Percentiles rank a stretch among this genome's conserved stretches.
phyloP scores from a whole-genome alignment of 1,140 invertebrate genomes.

The Harlomillsia oculata region DNA sequence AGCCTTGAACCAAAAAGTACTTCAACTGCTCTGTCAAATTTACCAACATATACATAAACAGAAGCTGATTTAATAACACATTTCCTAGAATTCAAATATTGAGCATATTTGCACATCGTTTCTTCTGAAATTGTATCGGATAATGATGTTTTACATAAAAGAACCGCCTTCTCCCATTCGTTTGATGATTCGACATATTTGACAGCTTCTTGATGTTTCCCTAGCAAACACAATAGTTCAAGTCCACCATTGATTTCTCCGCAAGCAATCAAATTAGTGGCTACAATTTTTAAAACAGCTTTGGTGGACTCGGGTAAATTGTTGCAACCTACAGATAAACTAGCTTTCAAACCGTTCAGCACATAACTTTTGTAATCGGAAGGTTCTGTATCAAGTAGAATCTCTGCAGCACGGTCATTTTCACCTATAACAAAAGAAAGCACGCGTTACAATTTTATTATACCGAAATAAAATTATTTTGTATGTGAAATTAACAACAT shows the following conservation, averaged over 20 bases:
- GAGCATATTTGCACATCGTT: constrained; percentile 27
- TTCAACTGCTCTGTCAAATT: constrained; percentile 32
- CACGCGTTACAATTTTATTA: not conserved
- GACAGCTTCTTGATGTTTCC: constrained; percentile 30
- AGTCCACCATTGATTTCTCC: constrained; percentile 28
- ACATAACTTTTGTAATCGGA: constrained; percentile 22
- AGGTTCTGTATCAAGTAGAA: constrained; percentile 32
- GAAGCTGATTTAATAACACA: constrained; percentile 24
- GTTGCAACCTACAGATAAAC: constrained; percentile 18
- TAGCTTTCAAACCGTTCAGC: constrained; percentile 30
- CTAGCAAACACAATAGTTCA: constrained; percentile 28
- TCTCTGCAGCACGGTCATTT: constrained; percentile 28
- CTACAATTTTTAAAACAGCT: constrained; percentile 33
- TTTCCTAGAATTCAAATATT: constrained; percentile 23
- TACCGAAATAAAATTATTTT: not conserved
- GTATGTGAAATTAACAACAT: not conserved
- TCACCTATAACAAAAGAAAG: constrained; percentile 23
- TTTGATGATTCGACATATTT: constrained; percentile 34
- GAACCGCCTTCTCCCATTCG: constrained; percentile 31
- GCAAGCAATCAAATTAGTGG: constrained; percentile 32
- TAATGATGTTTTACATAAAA: constrained; percentile 30
- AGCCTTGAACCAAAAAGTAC: constrained; percentile 24
- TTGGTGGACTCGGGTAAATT: constrained; percentile 29
- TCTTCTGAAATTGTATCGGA: constrained; percentile 17
- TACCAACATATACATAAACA: constrained; percentile 26